Evolutionary conservation across 2,797 vertebrate species (phyloP), one percentile per base, ranked within the genome.

Genomic region (Sparus aurata): DNA sequence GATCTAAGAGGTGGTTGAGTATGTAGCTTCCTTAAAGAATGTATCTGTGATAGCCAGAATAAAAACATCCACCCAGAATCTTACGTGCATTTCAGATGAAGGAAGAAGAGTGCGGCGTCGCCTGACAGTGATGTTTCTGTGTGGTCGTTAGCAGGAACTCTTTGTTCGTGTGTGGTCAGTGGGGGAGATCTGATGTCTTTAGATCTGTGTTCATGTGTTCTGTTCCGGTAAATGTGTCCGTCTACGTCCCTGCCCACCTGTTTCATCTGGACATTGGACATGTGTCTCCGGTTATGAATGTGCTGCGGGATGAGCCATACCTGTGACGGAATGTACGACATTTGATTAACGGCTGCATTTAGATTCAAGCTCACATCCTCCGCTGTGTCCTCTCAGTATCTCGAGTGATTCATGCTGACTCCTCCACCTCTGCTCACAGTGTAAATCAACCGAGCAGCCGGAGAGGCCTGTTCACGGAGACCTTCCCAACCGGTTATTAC

Each of bases 331-430:
- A 88, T 73, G 82, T 87, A 86, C 60, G 45, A 30, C 65, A 9
- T 75, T 64, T 88, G 84, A 92, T 80, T 66, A 92, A 92, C 52
- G 73, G 59, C 85, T 15, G 25, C 85, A 88, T 93, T 93, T 86
- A 87, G 77, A 95, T 94, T 92, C 93, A 92, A 46, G 68, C 83
- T 88, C 93, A 93, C 91, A 73, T 92, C 90, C 88, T 75, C 78
- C 34, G 3, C 76, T 3, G 78, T 45, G 57, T 85, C 64, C 68
- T 74, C 66, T 57, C 45, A 25, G 62, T 80, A 75, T 80, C 53
- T 68, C 1, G 5, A 64, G 75, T 93, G 87, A 94, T 94, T 95
- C 91, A 94, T 74, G 69, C 52, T n/a, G 63, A 68, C 82, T 83
- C 69, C 83, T 84, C 84, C 84, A 85, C 83, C 87, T 90, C 88